Percentiles rank a stretch among this genome's conserved stretches.
These are phyloP conservation scores for Psylliodes chrysocephalus DNA, from an alignment of 2,888 invertebrate species.

Conservation along the genomic window DNA sequence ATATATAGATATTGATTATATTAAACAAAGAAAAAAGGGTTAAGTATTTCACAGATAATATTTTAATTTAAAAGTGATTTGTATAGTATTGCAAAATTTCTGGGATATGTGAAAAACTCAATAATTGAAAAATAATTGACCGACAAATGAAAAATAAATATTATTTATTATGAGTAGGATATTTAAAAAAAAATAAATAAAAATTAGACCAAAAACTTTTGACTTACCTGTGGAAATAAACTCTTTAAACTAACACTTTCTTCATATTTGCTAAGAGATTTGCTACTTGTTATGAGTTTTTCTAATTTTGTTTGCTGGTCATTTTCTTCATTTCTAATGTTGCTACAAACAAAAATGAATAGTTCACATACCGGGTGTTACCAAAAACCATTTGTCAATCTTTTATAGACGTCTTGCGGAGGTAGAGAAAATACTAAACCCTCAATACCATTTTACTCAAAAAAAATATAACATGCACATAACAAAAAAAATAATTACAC, in stretches of 20 bases:
- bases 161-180: background rate
- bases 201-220: background rate
- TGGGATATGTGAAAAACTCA: no score
- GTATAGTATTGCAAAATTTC: no score
- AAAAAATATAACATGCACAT: background rate
- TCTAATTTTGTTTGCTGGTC: conserved; percentile 58
- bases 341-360: conserved; percentile 18
- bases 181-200: background rate
- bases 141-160: no score
- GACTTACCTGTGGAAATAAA: conserved; percentile 63
- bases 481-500: background rate
- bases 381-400: no score
- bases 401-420: no score
- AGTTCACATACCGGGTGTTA: background rate
- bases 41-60: no score
- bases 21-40: no score
- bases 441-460: background rate
- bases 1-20: no score
- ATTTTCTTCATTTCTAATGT: conserved; percentile 49
- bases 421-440: no score
- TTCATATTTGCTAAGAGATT: conserved; percentile 62
- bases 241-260: conserved; percentile 60
- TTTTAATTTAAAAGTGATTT: no score
- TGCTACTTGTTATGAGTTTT: conserved; percentile 61
- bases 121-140: no score